Base-by-base conservation (phyloP, 2,113 vertebrate species). In the Micromys minutus region DNA sequence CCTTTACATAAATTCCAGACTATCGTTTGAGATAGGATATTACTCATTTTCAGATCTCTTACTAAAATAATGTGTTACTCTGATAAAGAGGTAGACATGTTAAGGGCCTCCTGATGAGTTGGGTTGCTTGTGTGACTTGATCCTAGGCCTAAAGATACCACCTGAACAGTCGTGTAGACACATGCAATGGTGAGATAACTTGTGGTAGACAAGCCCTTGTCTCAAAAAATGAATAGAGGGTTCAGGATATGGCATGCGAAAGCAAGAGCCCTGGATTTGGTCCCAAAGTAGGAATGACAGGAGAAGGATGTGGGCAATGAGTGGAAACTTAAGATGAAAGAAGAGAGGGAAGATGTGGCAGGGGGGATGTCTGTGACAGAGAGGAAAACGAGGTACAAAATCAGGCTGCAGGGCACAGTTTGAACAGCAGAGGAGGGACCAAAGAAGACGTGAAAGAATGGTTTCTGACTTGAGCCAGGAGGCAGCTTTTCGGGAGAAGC, bases 1-100 rank as follows among this genome's bases (percentile, higher is more conserved):
- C 34, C 65, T 36, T 75, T 55, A 29, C 55, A 39, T 89, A 47
- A 22, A 61, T 61, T 76, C 76, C 39, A 89, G 55, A 90, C 29
- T 1, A 31, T 13, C 74, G 50, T 84, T 89, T 77, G 59, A 83
- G 88, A 80, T 31, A 88, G 5, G 72, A 0, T 72, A 31, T 95
- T 63, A 88, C 80, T 94, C 34, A 21, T 72, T 93, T 92, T 90
- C 36, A 71, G 7, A 45, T 93, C 76, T 92, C 67, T 90, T 94
- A n/a, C 76, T 84, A 84, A 90, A 93, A 83, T 61, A 88, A 39
- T 90, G 67, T 71, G 34, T 31, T 90, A 31, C 52, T 97, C 10
- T 87, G 5, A 61, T 93, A 76, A 76, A 84, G 45, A 21, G 45
- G 17, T 67, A 19, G 83, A 21, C 16, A 50, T 21, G 31, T 65